Base-by-base conservation (phyloP, 2,888 invertebrate species). In the Oscheius sp. region DNA sequence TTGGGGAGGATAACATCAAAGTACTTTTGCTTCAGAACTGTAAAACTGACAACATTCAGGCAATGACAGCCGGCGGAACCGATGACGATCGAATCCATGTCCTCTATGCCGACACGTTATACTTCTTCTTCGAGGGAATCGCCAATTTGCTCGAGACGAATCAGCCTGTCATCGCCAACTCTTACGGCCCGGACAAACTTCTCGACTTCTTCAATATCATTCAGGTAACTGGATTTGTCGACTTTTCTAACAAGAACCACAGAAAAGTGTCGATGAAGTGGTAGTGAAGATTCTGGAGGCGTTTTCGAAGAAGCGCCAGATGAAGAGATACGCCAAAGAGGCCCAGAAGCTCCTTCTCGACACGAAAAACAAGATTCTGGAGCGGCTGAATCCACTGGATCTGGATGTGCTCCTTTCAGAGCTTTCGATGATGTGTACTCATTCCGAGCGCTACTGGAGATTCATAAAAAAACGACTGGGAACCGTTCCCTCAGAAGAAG, bases 401-500 rank as follows among this genome's bases (percentile, higher is more conserved):
- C 92, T 95, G 73, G 98, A 98, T 91, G 92, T 94, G 0, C 91
- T 95, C 59, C 92, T 98, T 75, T 93, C 94, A 0, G 98, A 99
- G 91, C 92, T 97, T 75, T 95, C 96, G 0, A 92, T 96, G 63
- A 93, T 96, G 91, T 96, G 96, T 90, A 93, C 95, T 0, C 92
- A 96, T 80, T 92, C 94, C n/a, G 94, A 95, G 88, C 91, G 98
- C 33, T 99, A 97, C 90, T 93, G 95, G 84, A 92, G 94, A 83
- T 99, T 98, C 91, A 91, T 98, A 77, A 92, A 93, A 51, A 53
- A 65, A 35, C 55, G 73, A 0, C 47, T 73, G 10, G 72, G 72
- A 33, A 33, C 35, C 35, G 35, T 35, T 21, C 66, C 53, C 7
- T 13, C 21, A 1, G 50, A 66, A 21, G 58, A 65, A 3, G 58